phyloP scores from a whole-genome alignment of 2,797 vertebrate species.

The Nannoperca obscura region DNA sequence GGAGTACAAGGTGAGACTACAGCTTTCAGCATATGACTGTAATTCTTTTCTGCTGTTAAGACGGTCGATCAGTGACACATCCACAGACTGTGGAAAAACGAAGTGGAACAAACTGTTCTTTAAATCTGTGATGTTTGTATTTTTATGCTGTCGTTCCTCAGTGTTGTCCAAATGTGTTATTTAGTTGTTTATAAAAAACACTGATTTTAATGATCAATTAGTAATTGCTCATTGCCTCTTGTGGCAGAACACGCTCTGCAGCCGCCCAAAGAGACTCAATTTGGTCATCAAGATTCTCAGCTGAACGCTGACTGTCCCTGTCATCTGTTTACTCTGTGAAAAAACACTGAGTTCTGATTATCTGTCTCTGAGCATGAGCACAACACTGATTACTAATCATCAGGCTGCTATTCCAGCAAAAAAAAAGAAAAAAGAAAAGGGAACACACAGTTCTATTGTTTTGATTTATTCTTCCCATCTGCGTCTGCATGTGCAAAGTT shows the following conservation, averaged over 20 bases:
- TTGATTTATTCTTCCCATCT: slow-evolving; percentile 55
- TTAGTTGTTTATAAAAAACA: slow-evolving; percentile 49
- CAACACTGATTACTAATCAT: slow-evolving; percentile 78
- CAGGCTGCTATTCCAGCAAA: slow-evolving; percentile 49
- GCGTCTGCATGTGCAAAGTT: slow-evolving; percentile 32
- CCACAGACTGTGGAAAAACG: not conserved
- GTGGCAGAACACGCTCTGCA: slow-evolving; percentile 54
- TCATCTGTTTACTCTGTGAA: slow-evolving; percentile 70
- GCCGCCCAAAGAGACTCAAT: slow-evolving; percentile 19
- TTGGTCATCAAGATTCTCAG: slow-evolving; percentile 63
- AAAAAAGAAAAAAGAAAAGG: slow-evolving; percentile 14
- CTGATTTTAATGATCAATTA: slow-evolving; percentile 64
- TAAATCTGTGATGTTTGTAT: slow-evolving; percentile 16
- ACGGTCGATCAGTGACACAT: not conserved
- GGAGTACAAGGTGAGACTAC: slow-evolving; percentile 90
- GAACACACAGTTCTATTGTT: slow-evolving; percentile 58
- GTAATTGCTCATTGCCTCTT: slow-evolving; percentile 59
- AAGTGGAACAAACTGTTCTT: slow-evolving; percentile 25
- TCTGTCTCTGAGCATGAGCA: slow-evolving; percentile 61
- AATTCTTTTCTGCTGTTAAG: slow-evolving; percentile 17
- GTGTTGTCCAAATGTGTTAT: slow-evolving; percentile 39
- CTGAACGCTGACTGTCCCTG: slow-evolving; percentile 61
- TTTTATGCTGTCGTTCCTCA: slow-evolving; percentile 30
- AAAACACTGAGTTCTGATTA: slow-evolving; percentile 65
- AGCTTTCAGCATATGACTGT: not conserved